These are phyloP conservation scores for Gouania willdenowi DNA, from an alignment of 2,797 vertebrate species.

Conservation along the genomic window DNA sequence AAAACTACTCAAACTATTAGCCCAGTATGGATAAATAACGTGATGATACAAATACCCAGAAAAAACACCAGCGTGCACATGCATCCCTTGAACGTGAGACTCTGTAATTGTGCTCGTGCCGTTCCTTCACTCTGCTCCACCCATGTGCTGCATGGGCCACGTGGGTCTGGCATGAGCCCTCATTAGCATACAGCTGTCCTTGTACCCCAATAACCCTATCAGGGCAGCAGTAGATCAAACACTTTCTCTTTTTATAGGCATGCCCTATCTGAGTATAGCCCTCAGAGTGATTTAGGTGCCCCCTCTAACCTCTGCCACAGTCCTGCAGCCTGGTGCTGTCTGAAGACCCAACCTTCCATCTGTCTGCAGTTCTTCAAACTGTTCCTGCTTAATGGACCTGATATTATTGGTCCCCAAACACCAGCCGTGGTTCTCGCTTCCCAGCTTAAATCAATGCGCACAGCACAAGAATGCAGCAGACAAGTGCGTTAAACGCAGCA, in stretches of 20 bases:
- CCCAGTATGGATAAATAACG: not conserved
- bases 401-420: conserved; percentile 66
- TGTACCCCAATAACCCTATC: conserved; percentile 32
- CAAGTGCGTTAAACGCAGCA: not conserved
- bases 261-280: conserved; percentile 8
- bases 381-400: conserved; percentile 74
- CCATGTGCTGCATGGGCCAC: conserved; percentile 23
- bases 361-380: conserved; percentile 52
- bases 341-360: conserved; percentile 65
- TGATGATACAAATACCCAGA: not conserved
- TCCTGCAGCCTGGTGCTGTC: conserved; percentile 2
- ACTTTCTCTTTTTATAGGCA: conserved; percentile 11
- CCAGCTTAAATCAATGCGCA: conserved; percentile 56
- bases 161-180: conserved; percentile 32
- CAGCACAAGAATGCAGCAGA: conserved; percentile 21
- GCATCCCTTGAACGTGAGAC: conserved; percentile 1
- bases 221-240: conserved; percentile 41
- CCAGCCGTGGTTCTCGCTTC: conserved; percentile 29
- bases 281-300: conserved; percentile 43
- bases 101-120: conserved; percentile 16
- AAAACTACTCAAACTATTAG: too few relatives aligned
- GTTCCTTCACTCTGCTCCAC: conserved; percentile 41
- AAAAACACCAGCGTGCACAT: not conserved
- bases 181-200: conserved; percentile 87
- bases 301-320: conserved; percentile 11